Conservation (phyloP, 37 sponge, comb jelly and placozoan species). For the Spongilla lacustris region DNA sequence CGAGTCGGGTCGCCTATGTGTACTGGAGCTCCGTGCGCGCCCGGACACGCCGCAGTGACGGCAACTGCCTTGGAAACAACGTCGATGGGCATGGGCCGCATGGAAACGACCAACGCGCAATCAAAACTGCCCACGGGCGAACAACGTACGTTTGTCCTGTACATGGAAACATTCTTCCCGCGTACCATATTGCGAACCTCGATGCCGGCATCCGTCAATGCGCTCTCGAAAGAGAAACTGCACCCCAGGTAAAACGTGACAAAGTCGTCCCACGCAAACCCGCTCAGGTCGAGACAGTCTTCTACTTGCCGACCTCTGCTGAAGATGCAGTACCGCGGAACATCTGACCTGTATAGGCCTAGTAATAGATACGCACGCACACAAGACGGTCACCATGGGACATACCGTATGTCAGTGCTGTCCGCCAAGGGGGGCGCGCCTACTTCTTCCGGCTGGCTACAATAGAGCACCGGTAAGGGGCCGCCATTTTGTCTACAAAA, state of each 20-base stretch:
- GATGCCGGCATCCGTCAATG: slow-evolving; percentile 57
- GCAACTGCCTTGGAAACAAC: slow-evolving; percentile 46
- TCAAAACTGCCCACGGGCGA: slow-evolving; percentile 43
- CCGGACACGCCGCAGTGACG: slow-evolving; percentile 28
- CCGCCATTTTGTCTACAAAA: slow-evolving; percentile 73
- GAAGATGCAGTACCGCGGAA: slow-evolving; percentile 69
- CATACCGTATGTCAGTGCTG: slow-evolving; percentile 77
- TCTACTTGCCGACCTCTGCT: slow-evolving; percentile 49
- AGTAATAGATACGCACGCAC: not conserved
- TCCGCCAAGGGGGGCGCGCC: slow-evolving; percentile 74
- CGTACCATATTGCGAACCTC: slow-evolving; percentile 33
- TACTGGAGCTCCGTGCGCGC: slow-evolving; percentile 87
- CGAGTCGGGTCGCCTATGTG: slow-evolving; percentile 88
- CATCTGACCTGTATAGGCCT: slow-evolving; percentile 59
- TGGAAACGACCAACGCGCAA: slow-evolving; percentile 57
- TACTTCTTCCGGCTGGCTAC: slow-evolving; percentile 68
- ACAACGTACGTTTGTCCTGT: slow-evolving; percentile 62
- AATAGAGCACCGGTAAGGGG: slow-evolving; percentile 77
- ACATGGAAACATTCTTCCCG: slow-evolving; percentile 66
- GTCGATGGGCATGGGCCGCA: slow-evolving; percentile 46
- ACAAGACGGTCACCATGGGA: not conserved
- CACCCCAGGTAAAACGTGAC: slow-evolving; percentile 94
- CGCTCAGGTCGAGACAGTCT: slow-evolving; percentile 40
- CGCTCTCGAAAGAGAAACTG: slow-evolving; percentile 85
- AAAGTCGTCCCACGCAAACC: slow-evolving; percentile 67